Percentiles rank a stretch among this genome's conserved stretches.
These are phyloP conservation scores for Pongo pygmaeus DNA, from an alignment of 2,113 vertebrate species.

Conservation along the genomic window DNA sequence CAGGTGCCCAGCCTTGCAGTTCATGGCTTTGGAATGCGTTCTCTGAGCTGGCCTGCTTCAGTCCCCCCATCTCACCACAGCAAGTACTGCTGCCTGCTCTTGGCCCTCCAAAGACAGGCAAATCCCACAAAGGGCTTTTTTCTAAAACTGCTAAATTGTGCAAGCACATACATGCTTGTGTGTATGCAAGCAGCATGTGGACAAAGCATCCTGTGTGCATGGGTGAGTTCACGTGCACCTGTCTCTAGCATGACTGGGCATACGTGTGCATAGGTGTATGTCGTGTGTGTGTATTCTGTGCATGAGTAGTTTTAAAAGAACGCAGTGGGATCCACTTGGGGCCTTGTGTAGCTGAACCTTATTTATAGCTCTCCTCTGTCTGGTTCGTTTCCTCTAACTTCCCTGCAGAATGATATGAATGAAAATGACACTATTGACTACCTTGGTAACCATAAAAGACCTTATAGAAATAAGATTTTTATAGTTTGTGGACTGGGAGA, in stretches of 20 bases:
- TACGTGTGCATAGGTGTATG: neutral
- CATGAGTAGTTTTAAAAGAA: slow-evolving; percentile 75
- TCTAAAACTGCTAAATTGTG: slow-evolving; percentile 46
- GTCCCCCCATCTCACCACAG: neutral
- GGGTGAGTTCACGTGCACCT: neutral
- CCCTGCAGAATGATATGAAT: slow-evolving; percentile 83
- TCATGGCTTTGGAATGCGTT: slow-evolving; percentile 57
- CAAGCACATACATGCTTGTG: neutral
- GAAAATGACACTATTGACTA: slow-evolving; percentile 84
- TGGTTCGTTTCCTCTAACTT: slow-evolving; percentile 85
- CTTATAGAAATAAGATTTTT: slow-evolving; percentile 85
- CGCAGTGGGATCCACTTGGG: slow-evolving; percentile 73
- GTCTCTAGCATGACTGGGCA: slow-evolving; percentile 13
- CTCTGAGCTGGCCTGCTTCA: slow-evolving; percentile 19
- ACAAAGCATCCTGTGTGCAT: neutral
- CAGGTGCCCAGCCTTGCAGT: neutral
- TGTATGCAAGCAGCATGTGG: neutral
- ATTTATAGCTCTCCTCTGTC: slow-evolving; percentile 84
- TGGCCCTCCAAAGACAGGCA: slow-evolving; percentile 57
- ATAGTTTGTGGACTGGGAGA: slow-evolving; percentile 80
- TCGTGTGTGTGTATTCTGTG: slow-evolving; percentile 25
- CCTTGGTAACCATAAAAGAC: slow-evolving; percentile 83
- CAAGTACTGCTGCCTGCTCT: neutral
- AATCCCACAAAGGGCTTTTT: slow-evolving; percentile 45
- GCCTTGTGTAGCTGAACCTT: slow-evolving; percentile 76